A percentile compares a stretch with the other conserved stretches of the same genome.
phyloP scores from a whole-genome alignment of 2,797 vertebrate species.

The Premnoplex brunnescens region DNA sequence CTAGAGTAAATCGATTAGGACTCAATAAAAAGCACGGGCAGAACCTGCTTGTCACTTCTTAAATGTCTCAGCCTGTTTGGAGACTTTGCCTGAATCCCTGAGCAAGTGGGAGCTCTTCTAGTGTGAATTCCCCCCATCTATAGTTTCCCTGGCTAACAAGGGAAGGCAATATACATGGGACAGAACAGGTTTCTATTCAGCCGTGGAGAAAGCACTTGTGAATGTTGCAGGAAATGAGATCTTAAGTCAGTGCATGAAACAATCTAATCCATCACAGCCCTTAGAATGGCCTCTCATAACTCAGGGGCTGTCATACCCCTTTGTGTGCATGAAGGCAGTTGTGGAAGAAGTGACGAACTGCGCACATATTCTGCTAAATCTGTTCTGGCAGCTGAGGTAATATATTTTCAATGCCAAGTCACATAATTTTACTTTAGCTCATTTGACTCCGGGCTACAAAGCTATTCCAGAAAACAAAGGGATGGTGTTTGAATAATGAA shows the following conservation, averaged over 20 bases:
- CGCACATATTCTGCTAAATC: constrained; percentile 79
- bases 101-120: constrained; percentile 14
- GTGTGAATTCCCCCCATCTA: not conserved
- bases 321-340: constrained; percentile 73
- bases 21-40: constrained; percentile 12
- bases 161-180: constrained; percentile 36
- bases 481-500: constrained; percentile 77
- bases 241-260: constrained; percentile 84
- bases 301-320: constrained; percentile 78
- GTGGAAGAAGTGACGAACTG: constrained; percentile 80
- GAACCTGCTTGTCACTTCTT: constrained; percentile 28
- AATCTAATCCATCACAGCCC: constrained; percentile 84
- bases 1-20: constrained; percentile 19
- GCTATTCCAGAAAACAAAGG: constrained; percentile 81
- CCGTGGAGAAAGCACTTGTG: constrained; percentile 78
- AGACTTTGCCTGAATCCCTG: constrained; percentile 28
- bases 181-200: constrained; percentile 70
- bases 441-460: constrained; percentile 83
- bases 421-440: constrained; percentile 83
- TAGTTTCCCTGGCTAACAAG: constrained; percentile 33
- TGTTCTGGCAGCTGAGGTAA: constrained; percentile 81
- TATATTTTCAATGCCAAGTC: constrained; percentile 82
- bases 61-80: constrained; percentile 28
- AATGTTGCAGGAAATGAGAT: constrained; percentile 85
- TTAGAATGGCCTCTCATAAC: constrained; percentile 80